Conservation (phyloP, 2,113 vertebrate genomes). For the Anhinga rufa region DNA sequence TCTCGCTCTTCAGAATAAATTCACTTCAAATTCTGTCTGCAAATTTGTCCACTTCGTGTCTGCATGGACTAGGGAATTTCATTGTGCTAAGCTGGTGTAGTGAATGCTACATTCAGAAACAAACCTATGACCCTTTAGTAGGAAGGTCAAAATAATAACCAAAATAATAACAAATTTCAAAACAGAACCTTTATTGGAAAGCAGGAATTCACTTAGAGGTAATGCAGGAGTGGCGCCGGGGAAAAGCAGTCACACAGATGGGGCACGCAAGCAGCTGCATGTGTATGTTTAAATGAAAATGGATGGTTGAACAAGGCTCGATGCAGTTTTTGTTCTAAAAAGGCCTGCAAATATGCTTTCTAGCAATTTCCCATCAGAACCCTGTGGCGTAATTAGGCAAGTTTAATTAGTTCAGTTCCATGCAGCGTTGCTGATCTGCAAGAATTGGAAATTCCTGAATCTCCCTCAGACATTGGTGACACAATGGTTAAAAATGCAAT, state of each 20-base stretch:
- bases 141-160: background rate
- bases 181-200: background rate
- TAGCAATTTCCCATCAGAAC: background rate
- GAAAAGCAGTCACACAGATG: background rate
- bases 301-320: background rate
- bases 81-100: accelerated
- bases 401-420: background rate
- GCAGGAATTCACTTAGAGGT: background rate
- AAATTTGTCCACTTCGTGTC: background rate
- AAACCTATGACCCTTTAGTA: background rate
- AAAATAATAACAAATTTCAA: background rate
- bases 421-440: background rate
- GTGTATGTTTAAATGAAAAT: background rate
- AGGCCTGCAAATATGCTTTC: background rate
- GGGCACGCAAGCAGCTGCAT: background rate
- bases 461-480: background rate
- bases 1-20: background rate
- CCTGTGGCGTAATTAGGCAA: background rate
- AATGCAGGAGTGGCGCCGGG: background rate
- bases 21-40: background rate
- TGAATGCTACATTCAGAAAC: background rate
- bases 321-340: background rate
- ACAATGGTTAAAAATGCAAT: background rate
- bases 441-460: background rate
- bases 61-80: background rate